Evolutionary conservation across 2,888 invertebrate genomes (phyloP), one percentile per base, ranked within the genome.

Genomic region (Netelia virgata): DNA sequence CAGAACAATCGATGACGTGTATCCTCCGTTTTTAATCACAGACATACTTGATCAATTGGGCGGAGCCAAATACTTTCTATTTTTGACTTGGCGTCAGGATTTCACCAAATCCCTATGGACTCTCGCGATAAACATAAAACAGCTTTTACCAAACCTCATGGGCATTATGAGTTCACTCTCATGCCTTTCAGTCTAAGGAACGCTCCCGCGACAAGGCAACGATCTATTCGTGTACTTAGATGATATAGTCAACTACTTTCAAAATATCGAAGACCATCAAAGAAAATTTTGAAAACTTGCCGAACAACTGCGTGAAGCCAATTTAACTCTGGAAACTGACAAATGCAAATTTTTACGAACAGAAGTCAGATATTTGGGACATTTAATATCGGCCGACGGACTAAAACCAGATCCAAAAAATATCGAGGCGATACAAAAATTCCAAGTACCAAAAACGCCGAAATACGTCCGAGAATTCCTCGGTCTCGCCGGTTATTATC

Each of bases 21-120:
- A 53, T 6, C 53, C 53, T n/a, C 1, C n/a, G n/a, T 2, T n/a
- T 16, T 3, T n/a, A 5, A 53, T 53, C 63, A 6, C 69, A 64
- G 86, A 87, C 63, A 80, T 88, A 41, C 68, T 88, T 14, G 87
- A 86, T 28, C 86, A 88, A 76, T 68, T 88, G 59, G 88, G 87
- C 1, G 61, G 78, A 63, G 76, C 82, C 0, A 81, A 82, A 8
- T 89, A 88, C 55, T 89, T 90, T 59, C 86, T 0, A 83, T 86
- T 0, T 79, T 89, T 3, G 88, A 90, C 61, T 47, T 89, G 0
- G 86, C 86, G 0, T 83, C 81, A 3, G 88, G 89, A 8, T 90
- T 87, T 63, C 87, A 90, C 50, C 88, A 88, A 74, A 88, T 89
- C 6, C 86, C 86, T 1, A 77, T 84, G 61, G 66, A 66, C 3